These are phyloP conservation scores for Ceratina australensis DNA, from an alignment of 1,140 invertebrate species.

Conservation along the genomic window DNA sequence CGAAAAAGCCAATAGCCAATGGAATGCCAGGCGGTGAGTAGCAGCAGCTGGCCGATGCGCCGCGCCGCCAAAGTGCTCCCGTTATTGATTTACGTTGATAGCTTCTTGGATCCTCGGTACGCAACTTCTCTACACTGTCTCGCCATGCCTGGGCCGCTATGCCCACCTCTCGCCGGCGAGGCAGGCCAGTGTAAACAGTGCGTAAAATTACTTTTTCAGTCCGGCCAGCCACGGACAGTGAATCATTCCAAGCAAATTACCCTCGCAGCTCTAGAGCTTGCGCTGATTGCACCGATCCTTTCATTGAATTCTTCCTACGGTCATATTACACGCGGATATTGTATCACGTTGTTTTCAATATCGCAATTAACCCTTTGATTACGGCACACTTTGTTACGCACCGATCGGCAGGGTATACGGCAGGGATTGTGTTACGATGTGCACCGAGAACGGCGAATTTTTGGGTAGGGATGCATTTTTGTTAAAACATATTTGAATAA, in stretches of 20 bases:
- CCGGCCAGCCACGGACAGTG: slow-evolving; percentile 13
- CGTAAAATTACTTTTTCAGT: slow-evolving; percentile 64
- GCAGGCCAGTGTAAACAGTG: slow-evolving; percentile 65
- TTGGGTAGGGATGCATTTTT: too few species aligned
- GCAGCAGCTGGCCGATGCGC: slow-evolving; percentile 72
- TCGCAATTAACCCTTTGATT: too few species aligned
- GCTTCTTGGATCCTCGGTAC: slow-evolving; percentile 66
- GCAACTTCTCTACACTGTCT: slow-evolving; percentile 20
- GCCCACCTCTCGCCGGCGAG: too few species aligned
- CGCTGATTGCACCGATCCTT: slow-evolving; percentile 30
- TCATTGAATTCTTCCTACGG: slow-evolving; percentile 8
- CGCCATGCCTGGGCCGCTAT: neutral
- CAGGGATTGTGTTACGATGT: too few species aligned
- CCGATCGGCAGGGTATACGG: too few species aligned
- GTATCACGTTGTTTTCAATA: too few species aligned
- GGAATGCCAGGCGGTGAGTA: slow-evolving; percentile 62
- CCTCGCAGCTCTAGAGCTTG: neutral
- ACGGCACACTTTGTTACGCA: too few species aligned
- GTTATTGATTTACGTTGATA: slow-evolving; percentile 77
- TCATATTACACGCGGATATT: too few species aligned
- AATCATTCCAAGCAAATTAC: slow-evolving; percentile 49
- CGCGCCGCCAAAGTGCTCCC: slow-evolving; percentile 70
- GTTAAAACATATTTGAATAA: too few species aligned
- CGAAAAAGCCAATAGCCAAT: slow-evolving; percentile 63
- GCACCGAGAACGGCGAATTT: too few species aligned